Evolutionary conservation across 35 echinoderm and acorn worm genomes (phyloP), one percentile per base, ranked within the genome.

Genomic region (Apostichopus californicus): DNA sequence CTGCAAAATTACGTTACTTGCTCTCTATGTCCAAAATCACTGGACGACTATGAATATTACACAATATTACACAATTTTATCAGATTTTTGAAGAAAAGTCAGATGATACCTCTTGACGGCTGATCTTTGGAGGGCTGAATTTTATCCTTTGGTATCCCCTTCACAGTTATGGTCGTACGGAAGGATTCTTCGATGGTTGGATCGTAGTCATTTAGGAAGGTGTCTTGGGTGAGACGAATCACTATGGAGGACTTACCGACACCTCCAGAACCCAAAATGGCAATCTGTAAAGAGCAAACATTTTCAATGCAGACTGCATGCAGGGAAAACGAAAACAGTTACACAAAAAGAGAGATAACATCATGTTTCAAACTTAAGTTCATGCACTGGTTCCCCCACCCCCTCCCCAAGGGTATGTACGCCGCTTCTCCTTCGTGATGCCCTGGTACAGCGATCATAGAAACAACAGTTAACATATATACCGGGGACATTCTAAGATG

Each of bases 161-260:
- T 89, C 25, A 98, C 96, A 55, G 59, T 92, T 15, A 98, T 93
- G 15, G 93, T 82, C 53, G 94, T 96, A 12, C 91, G 85, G 28
- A 94, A 98, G 22, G 56, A 78, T 57, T 98, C 96, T 77, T 98
- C 96, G 20, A 98, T 98, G 46, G 96, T 98, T 58, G 96, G 96
- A 77, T 98, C 96, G 28, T 95, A 98, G 54, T 92, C 87, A 6
- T 77, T 63, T 65, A 98, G 75, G 92, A 98, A 98, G 4, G 75
- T 77, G 78, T 98, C 91, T 78, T 90, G 92, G 11, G 91, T 81
- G 24, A 98, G 95, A 34, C 96, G 92, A 54, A 96, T 57, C 54
- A 94, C 93, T 65, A 94, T 88, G 25, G 96, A 84, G 7, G 96
- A 98, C 57, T 98, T 98, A 18, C 96, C 96, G 14, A 98, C 96